Base-by-base conservation (phyloP, 2,888 invertebrate species). In the Ophonus ardosiacus region DNA sequence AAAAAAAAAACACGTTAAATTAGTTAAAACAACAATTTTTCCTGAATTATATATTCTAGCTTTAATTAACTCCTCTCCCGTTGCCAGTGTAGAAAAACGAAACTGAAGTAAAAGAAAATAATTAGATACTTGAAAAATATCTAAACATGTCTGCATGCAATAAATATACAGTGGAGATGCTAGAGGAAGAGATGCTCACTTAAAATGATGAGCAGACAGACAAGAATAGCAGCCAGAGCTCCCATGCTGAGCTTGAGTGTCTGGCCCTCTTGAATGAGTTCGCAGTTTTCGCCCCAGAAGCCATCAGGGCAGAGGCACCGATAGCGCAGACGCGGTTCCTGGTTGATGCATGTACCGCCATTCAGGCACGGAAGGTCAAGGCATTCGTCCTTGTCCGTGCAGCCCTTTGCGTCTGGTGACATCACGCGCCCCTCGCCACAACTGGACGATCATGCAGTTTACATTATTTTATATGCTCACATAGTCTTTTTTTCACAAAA, bases 221-320 rank as follows among this genome's bases (percentile, higher is more conserved):
- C 97, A 91, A 99, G 94, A 91, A 99, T 99, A 90, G 98, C 98
- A 87, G 98, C 98, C 88, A 99, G 94, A 86, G 99, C 99, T 88
- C 98, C 98, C 95, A 97, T 97, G 93, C 98, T 98, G 90, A 99
- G 95, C 90, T 98, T 98, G 89, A 99, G 94, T 87, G 97, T 97
- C 92, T 97, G 97, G 89, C 98, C 98, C 91, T 98, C 98, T 90
- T 97, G 97, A 87, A 97, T 96, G 88, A 97, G 95, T 91, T 97
- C 98, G 92, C 98, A 98, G 93, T 97, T 97, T 91, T 97, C 97
- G 89, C 98, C 98, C 96, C 97, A 97, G 92, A 96, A 98, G 87
- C 98, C 97, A 89, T 97, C 97, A 68, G 96, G 96, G 90, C 98
- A 98, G 89, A 96, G 95, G 93, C 98, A 98, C 90, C 96, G 95